Base-by-base conservation (phyloP, 2,888 invertebrate genomes). In the Watsonalla binaria region DNA sequence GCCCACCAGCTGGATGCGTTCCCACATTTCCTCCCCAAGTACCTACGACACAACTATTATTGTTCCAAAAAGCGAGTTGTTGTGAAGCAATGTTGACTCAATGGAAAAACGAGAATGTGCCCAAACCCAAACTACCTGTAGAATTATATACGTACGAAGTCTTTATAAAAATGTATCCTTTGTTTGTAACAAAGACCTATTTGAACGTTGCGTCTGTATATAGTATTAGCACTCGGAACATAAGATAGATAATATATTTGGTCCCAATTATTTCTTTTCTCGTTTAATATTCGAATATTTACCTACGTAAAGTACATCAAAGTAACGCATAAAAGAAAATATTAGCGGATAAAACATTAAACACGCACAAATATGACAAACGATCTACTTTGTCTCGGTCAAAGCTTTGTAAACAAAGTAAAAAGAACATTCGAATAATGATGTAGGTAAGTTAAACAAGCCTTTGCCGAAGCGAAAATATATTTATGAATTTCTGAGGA, bases 301-400 rank as follows among this genome's bases (percentile, higher is more conserved):
- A 11, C 37, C 5, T 37, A 51, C 45, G 51, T 52, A 53, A 46
- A 57, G 51, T 49, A 63, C 59, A 68, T 66, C 63, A 68, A 70
- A 68, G 66, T 60, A 60, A 56, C 62, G 61, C 54, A 55, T 60
- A 60, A 60, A 70, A 65, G 65, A 60, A 65, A 64, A 68, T 64
- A 65, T 61, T 60, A 66, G 62, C 56, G 58, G 59, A 65, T 67
- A 63, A 56, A 65, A 63, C 58, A 59, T 57, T 55, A 61, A 60
- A 56, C 55, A 65, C 57, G 61, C 51, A 65, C 63, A 66, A 66
- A 67, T 57, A 63, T 65, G 62, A 61, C 61, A 65, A 63, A 55
- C 47, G 57, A 54, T 37, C 61, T 53, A 51, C 62, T 71, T 68
- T 72, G 55, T 53, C 57, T 62, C 58, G 56, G 59, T 61, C 62